Conservation (phyloP, 1,140 invertebrate genomes). For the Drosophila funebris region DNA sequence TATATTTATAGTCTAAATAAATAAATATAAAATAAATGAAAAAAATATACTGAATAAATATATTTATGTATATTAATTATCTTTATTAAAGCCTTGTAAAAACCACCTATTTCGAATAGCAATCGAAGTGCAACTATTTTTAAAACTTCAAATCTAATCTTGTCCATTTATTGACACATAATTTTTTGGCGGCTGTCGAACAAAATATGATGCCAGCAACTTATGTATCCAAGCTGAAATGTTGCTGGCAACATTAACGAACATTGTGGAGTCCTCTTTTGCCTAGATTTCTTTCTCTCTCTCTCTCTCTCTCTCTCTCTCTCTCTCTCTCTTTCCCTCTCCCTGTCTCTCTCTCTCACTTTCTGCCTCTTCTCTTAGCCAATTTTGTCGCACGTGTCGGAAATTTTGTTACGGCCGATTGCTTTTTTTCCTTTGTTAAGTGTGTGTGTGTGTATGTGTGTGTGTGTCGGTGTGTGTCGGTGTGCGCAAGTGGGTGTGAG, state of each 20-base stretch:
- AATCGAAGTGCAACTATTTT: slow-evolving; percentile 31
- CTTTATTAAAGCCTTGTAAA: too few relatives aligned
- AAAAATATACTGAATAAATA: too few relatives aligned
- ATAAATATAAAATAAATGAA: too few relatives aligned
- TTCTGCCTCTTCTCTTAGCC: slow-evolving; percentile 20
- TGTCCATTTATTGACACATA: slow-evolving; percentile 19
- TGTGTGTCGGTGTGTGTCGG: slow-evolving; percentile 32
- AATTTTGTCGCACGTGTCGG: slow-evolving; percentile 81
- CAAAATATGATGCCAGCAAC: slow-evolving; percentile 34
- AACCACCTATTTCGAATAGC: too few relatives aligned
- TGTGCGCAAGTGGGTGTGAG: too few relatives aligned
- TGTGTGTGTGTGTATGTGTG: slow-evolving; percentile 15
- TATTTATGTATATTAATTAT: too few relatives aligned
- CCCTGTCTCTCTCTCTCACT: slow-evolving; percentile 5
- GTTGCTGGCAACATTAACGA: slow-evolving; percentile 35
- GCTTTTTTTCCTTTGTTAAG: slow-evolving; percentile 56
- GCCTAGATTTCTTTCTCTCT: slow-evolving; percentile 2
- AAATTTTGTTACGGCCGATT: slow-evolving; percentile 81
- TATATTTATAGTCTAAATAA: too few relatives aligned
- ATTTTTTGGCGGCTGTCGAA: slow-evolving; percentile 31
- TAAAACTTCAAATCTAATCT: slow-evolving; percentile 29
- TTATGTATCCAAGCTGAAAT: slow-evolving; percentile 17
- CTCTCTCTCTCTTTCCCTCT: not conserved
- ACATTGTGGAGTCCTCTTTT: slow-evolving; percentile 1
- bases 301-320: not conserved